phyloP scores from a whole-genome alignment of 2,888 invertebrate species.

The Cephus rjabovi region DNA sequence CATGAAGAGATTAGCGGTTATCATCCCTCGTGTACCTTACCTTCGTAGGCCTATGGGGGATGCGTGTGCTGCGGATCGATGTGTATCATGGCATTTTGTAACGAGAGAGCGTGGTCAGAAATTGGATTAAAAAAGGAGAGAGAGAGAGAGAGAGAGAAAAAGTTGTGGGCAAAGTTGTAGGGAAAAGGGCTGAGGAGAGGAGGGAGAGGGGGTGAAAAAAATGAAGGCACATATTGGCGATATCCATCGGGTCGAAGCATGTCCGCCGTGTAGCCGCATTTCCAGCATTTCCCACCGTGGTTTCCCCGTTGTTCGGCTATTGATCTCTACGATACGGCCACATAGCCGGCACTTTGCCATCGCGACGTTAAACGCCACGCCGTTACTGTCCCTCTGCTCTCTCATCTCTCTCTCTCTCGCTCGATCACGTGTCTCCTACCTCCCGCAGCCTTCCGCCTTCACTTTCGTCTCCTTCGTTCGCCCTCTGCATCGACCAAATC shows the following conservation, averaged over 20 bases:
- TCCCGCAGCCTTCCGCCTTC: not conserved
- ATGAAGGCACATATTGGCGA: not conserved
- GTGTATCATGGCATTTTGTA: no score
- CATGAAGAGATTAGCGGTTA: no score
- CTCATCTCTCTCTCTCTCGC: constrained; percentile 12
- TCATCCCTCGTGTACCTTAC: no score
- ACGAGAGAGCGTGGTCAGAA: no score
- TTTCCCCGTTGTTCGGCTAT: constrained; percentile 51
- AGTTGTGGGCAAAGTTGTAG: not conserved
- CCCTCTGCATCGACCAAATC: not conserved
- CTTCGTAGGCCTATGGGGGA: no score
- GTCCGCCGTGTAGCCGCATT: no score
- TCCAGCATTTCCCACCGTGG: not conserved
- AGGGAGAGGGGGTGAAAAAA: not conserved
- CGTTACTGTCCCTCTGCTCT: constrained; percentile 10
- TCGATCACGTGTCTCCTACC: constrained; percentile 13
- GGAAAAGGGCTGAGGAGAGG: not conserved
- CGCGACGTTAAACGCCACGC: constrained; percentile 34
- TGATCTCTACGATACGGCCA: constrained; percentile 40
- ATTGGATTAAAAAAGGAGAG: no score
- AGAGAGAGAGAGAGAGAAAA: no score
- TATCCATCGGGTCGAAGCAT: no score
- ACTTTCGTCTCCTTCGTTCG: not conserved
- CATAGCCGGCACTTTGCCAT: constrained; percentile 26
- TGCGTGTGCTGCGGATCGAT: no score